Base-by-base conservation (phyloP, 2,113 vertebrate genomes). In the Orthonyx spaldingii region DNA sequence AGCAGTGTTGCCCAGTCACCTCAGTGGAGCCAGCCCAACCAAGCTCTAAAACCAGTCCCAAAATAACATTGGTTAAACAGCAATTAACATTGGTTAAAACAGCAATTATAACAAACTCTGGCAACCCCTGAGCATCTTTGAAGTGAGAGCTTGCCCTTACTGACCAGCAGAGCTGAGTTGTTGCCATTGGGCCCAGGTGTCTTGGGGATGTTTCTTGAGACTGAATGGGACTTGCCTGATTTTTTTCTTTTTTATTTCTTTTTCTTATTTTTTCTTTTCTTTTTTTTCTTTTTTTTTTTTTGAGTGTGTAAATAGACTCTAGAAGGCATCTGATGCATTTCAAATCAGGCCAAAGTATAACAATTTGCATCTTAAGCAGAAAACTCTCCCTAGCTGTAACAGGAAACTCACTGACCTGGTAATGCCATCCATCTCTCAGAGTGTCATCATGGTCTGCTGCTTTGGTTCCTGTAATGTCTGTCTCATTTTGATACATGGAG, bases 1-100 rank as follows among this genome's bases (percentile, higher is more conserved):
- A 97, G 96, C 97, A 97, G 96, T 96, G 95, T 97, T 97, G 97
- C 95, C 97, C 92, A 93, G 89, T 97, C 96, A 95, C 95, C 96
- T 97, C 95, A 96, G 89, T 93, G 94, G 96, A 97, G 94, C 93
- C 95, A 97, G 95, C 96, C 94, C 95, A 94, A 64, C 82, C 75
- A 53, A 95, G 79, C 92, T 96, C 79, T 94, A 89, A 95, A 96
- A 83, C 79, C 72, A 78, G 60, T 85, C 72, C 83, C 64, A 56
- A 83, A 92, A 49, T 71, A 55, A 35, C 41, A 23, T 63, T 90
- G 86, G 83, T 95, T 96, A 74, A 93, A 50, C 83, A 93, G 60
- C 76, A 44, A 71, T 90, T 71, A 55, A 35, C 41, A 23, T 63
- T 90, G 86, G 83, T 95, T 96, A 74, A 95, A 93, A 50, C 83